phyloP scores from a whole-genome alignment of 2,113 vertebrate species.

The Chaetura pelagica region DNA sequence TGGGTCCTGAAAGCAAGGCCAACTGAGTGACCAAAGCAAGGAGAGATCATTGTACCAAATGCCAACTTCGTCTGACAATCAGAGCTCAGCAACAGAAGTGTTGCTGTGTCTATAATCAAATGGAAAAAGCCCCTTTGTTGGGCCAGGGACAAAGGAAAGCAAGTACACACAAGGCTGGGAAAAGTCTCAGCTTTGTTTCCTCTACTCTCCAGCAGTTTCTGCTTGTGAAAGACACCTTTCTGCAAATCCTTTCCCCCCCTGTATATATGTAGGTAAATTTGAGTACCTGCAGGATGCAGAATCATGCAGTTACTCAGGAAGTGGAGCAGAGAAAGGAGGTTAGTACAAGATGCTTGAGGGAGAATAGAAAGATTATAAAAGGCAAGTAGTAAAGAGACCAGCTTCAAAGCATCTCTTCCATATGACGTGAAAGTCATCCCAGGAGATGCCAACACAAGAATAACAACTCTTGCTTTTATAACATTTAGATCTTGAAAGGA shows the following conservation, averaged over 20 bases:
- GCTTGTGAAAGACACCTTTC: background rate
- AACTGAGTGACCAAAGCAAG: background rate
- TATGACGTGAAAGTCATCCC: background rate
- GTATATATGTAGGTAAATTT: background rate
- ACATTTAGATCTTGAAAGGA: background rate
- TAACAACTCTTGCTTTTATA: background rate
- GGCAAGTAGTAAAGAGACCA: background rate
- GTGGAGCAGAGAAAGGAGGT: background rate
- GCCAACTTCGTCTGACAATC: slow-evolving; percentile 79
- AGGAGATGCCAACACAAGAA: background rate
- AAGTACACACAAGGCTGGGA: background rate
- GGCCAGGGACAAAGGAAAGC: slow-evolving; percentile 44
- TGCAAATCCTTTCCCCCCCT: background rate
- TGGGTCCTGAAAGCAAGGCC: background rate
- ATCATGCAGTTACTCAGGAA: background rate
- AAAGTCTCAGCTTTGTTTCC: background rate
- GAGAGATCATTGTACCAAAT: slow-evolving; percentile 61
- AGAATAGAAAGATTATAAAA: background rate
- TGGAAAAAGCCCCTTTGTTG: slow-evolving; percentile 59
- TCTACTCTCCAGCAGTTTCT: background rate
- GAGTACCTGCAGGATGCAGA: background rate
- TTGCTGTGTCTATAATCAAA: slow-evolving; percentile 76
- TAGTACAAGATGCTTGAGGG: background rate
- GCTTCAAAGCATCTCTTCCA: slow-evolving; percentile 7
- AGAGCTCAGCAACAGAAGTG: slow-evolving; percentile 71